A percentile compares a stretch with the other conserved stretches of the same genome.
These are phyloP conservation scores for Plemyria rubiginata DNA, from an alignment of 2,888 invertebrate species.

Conservation along the genomic window DNA sequence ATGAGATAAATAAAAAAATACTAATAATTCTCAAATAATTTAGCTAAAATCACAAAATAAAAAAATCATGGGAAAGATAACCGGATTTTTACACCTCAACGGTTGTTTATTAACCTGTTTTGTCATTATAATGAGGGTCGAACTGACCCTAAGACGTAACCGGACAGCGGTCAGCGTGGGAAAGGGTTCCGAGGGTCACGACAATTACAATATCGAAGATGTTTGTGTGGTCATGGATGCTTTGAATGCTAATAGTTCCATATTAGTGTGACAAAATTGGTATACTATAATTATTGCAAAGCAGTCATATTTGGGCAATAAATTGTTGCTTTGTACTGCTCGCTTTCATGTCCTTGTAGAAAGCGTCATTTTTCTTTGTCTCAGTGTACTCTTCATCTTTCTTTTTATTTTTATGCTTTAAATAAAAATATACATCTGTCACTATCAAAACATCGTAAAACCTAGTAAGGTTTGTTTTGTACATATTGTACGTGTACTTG, in stretches of 20 bases:
- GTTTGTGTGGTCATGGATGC: constrained; percentile 20
- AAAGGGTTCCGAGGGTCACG: constrained; percentile 34
- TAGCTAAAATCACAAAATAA: constrained; percentile 1
- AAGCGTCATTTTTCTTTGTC: too few species aligned
- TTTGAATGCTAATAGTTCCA: constrained; percentile 33
- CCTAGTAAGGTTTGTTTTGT: too few species aligned
- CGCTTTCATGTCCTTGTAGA: too few species aligned
- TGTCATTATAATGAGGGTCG: constrained; percentile 39
- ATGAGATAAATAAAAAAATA: too few species aligned
- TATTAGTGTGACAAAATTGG: background rate
- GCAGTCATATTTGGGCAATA: too few species aligned
- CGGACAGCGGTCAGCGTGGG: constrained; percentile 43
- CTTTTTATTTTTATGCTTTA: too few species aligned
- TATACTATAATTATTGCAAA: background rate
- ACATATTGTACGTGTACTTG: too few species aligned
- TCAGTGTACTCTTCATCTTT: too few species aligned
- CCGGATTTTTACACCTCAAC: constrained; percentile 41
- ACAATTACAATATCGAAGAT: constrained; percentile 28
- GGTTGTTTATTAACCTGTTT: constrained; percentile 38
- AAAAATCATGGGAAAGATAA: constrained; percentile 41
- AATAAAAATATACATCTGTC: too few species aligned
- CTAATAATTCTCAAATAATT: background rate
- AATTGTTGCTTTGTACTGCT: too few species aligned
- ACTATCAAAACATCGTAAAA: too few species aligned
- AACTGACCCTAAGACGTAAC: constrained; percentile 39